Evolutionary conservation across 1,140 invertebrate species (phyloP), one percentile per base, ranked within the genome.

Genomic region (Orius insidiosus): DNA sequence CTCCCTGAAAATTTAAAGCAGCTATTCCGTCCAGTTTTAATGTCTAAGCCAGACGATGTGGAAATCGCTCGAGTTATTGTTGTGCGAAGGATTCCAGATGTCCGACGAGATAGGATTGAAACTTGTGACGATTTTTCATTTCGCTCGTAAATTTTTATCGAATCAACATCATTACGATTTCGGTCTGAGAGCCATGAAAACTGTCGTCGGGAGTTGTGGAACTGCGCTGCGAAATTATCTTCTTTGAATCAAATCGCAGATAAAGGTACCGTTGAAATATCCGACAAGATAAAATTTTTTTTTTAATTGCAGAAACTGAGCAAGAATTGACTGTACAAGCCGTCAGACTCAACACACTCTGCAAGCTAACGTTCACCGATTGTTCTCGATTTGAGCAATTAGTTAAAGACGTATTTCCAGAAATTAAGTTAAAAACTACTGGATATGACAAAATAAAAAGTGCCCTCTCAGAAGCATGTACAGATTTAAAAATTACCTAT

Each of bases 151-250:
- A 56, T 58, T 96, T 37, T 60, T 97, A 8, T 85, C 85, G 5
- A 74, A 75, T 30, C 87, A 95, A 60, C 80, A 86, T 24, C 93
- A 97, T 62, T 98, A 98, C 65, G 93, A 97, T 63, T 98, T 93
- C 93, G 92, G 93, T n/a, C 64, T 97, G 36, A 72, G 93, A 55
- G 86, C 92, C 5, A 67, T 97, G 41, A 93, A 92, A 67, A 93
- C 89, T 1, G 80, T 94, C 6, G 68, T 97, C 1, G 73, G 78
- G 50, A 74, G 76, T n/a, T 76, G 74, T 57, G 72, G 69, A 40
- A 63, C 56, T 50, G 63, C 63, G 30, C 56, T 75, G 11, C 67
- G 65, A 41, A 52, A 61, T 34, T n/a, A n/a, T n/a, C n/a, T n/a
- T n/a, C n/a, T n/a, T n/a, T n/a, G n/a, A n/a, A n/a, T n/a, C n/a